Evolutionary conservation across 2,888 invertebrate species (phyloP), one percentile per base, ranked within the genome.

Genomic region (Diabrotica balteata): DNA sequence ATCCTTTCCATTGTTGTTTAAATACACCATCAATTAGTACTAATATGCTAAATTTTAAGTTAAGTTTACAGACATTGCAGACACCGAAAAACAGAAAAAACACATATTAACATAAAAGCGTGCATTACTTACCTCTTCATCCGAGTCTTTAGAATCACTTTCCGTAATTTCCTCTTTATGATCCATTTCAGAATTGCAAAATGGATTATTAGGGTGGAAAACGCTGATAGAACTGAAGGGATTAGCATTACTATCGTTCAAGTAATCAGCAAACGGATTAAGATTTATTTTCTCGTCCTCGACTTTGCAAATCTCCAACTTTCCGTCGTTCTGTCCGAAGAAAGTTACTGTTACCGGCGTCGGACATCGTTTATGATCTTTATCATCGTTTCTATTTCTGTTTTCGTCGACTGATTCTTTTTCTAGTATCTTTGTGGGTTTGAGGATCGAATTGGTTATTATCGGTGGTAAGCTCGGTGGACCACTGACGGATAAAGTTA

Each of bases 401-500:
- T 60, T 73, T 55, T 53, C 60, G 61, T 72, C 82, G 74, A 76
- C 84, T 83, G 78, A 84, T 85, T 77, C 84, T 45, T 66, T 70
- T 58, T 76, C 76, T 11, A 76, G 80, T 59, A 78, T 72, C 74
- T 74, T 73, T 69, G 76, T 68, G 62, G 74, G 72, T 69, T 74
- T 75, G 9, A 72, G 65, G 8, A 71, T 66, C 3, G 73, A 74
- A 64, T 70, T 71, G 10, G 74, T 73, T 59, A 73, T 70, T 50
- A 72, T 72, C 17, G 70, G 70, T 57, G 72, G 71, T 66, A 68
- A 73, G 68, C 72, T 80, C 7, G 80, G 78, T 6, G 82, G 82
- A 59, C 90, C 90, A 76, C 88, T 88, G 76, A 91, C 88, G 70
- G 88, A 88, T 69, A 91, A 83, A 63, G 90, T 91, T 80, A 91